Percentiles rank a stretch among this genome's conserved stretches.
These are phyloP conservation scores for Meloidogyne exigua DNA, from an alignment of 1,140 invertebrate species.

Conservation along the genomic window DNA sequence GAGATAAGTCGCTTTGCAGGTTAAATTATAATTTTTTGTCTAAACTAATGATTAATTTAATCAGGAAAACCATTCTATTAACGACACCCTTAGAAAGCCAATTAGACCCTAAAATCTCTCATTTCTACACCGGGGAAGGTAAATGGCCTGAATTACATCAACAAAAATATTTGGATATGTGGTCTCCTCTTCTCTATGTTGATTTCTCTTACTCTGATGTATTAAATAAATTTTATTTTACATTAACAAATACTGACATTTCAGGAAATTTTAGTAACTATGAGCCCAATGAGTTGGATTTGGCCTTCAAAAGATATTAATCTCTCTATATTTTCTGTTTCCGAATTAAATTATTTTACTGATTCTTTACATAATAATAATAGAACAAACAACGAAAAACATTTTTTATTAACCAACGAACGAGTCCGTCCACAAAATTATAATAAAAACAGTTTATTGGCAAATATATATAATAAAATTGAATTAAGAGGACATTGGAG, in stretches of 20 bases:
- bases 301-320: background rate
- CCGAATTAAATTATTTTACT: background rate
- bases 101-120: constrained; percentile 45
- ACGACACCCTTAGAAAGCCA: constrained; percentile 44
- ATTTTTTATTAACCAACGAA: background rate
- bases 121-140: constrained; percentile 18
- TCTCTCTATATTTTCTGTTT: constrained; percentile 5
- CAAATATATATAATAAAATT: background rate
- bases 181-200: constrained; percentile 50
- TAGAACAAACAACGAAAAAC: background rate
- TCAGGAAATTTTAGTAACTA: constrained; percentile 3
- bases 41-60: background rate
- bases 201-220: constrained; percentile 40
- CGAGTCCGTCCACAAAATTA: background rate
- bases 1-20: background rate
- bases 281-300: constrained; percentile 7
- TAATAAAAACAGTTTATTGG: background rate
- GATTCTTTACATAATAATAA: background rate
- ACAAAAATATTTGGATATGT: constrained; percentile 5
- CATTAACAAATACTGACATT: background rate
- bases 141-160: background rate
- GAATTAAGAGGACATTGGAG: background rate
- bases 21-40: constrained; percentile 9
- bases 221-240: background rate
- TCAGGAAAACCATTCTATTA: constrained; percentile 31